A percentile compares a stretch with the other conserved stretches of the same genome.
Conservation (phyloP, 2,113 vertebrate species). For the Empidonax traillii region DNA sequence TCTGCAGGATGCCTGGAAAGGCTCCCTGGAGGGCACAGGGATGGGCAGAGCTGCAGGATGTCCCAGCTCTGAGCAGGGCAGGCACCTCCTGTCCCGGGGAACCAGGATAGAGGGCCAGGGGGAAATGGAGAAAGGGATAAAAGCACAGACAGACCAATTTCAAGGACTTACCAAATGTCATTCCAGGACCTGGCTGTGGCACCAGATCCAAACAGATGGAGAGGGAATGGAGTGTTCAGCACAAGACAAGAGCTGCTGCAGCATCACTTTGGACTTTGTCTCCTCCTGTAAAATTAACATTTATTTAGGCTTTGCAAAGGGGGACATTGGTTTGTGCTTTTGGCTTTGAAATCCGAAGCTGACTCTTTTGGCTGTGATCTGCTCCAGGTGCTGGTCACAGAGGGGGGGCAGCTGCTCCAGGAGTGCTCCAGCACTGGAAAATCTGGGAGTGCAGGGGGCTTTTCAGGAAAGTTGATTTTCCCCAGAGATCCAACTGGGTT, state of each 20-base stretch:
- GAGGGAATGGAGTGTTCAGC: background rate
- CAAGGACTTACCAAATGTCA: background rate
- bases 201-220: background rate
- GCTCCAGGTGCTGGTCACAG: background rate
- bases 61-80: background rate
- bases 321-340: background rate
- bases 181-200: background rate
- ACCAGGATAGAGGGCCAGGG: too few relatives aligned
- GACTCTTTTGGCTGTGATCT: background rate
- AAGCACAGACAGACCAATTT: background rate
- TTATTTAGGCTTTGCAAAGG: background rate
- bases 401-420: background rate
- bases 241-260: background rate
- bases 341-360: background rate
- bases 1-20: background rate
- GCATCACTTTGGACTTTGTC: background rate
- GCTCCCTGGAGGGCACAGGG: background rate
- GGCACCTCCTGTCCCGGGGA: background rate
- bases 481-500: background rate
- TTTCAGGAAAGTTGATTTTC: background rate
- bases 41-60: background rate
- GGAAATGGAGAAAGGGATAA: background rate
- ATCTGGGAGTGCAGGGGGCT: background rate
- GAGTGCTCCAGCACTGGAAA: background rate
- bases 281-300: background rate